Evolutionary conservation across 2,797 vertebrate genomes (phyloP).

Genomic region (Antrozous pallidus): DNA sequence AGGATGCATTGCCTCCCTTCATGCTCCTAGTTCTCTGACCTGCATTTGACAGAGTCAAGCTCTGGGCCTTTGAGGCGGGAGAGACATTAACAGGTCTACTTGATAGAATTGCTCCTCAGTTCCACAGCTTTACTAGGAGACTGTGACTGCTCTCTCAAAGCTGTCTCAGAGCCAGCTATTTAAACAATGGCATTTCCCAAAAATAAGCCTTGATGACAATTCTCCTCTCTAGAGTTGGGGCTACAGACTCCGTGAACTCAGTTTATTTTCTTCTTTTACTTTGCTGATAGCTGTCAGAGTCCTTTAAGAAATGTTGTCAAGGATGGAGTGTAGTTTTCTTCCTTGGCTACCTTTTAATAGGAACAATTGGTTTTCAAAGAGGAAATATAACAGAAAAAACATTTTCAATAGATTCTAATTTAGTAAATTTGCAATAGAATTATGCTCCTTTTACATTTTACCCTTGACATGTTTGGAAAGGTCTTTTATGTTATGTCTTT

Average conservation of each 20-base stretch:
- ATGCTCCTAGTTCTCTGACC: background rate
- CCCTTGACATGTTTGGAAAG: background rate
- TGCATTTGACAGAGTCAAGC: background rate
- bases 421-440: background rate
- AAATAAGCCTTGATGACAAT: slow-evolving; percentile 48
- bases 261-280: slow-evolving; percentile 37
- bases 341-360: background rate
- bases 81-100: slow-evolving; percentile 3
- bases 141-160: background rate
- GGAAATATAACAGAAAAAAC: background rate
- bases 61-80: background rate
- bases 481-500: background rate
- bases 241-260: background rate
- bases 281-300: background rate
- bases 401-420: background rate
- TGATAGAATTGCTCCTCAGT: background rate
- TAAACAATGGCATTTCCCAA: slow-evolving; percentile 49
- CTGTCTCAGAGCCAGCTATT: background rate
- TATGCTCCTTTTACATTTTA: background rate
- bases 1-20: background rate
- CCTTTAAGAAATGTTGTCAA: background rate
- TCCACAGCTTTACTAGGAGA: background rate
- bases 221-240: slow-evolving; percentile 35
- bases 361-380: background rate
- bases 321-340: background rate